These are phyloP conservation scores for Brachionus rotundiformis DNA, from an alignment of 1,140 invertebrate genomes.

Conservation along the genomic window DNA sequence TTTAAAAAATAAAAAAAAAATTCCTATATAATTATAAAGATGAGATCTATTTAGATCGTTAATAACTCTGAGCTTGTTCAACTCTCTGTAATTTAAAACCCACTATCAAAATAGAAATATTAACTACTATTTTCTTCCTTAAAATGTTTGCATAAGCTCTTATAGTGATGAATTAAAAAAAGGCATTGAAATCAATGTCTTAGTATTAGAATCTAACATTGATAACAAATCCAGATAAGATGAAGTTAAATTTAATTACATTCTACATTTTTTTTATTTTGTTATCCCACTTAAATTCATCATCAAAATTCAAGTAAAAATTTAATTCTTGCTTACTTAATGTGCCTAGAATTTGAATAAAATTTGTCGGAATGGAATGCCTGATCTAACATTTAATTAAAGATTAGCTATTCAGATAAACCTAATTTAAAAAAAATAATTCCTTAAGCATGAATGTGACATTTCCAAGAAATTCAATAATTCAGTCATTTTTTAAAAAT, in stretches of 20 bases:
- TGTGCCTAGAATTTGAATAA: background rate
- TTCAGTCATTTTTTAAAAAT: background rate
- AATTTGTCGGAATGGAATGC: background rate
- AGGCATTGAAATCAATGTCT: background rate
- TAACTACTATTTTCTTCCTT: background rate
- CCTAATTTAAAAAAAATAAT: background rate
- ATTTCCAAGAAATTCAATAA: background rate
- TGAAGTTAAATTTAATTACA: background rate
- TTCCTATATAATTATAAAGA: no score
- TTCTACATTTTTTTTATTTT: background rate
- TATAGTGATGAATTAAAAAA: background rate
- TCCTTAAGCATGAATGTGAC: background rate
- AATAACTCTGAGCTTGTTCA: no score
- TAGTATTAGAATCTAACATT: background rate
- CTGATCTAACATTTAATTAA: conserved; percentile 15
- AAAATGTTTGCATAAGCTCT: background rate
- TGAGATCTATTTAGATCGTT: no score
- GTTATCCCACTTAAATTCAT: background rate
- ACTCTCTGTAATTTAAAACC: no score
- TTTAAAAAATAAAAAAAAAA: no score
- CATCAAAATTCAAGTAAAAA: background rate
- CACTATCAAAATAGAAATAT: background rate
- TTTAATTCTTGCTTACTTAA: background rate
- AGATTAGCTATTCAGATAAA: background rate
- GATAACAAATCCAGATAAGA: background rate